Conservation (phyloP, 2,113 vertebrate species). For the Donacobius atricapilla region DNA sequence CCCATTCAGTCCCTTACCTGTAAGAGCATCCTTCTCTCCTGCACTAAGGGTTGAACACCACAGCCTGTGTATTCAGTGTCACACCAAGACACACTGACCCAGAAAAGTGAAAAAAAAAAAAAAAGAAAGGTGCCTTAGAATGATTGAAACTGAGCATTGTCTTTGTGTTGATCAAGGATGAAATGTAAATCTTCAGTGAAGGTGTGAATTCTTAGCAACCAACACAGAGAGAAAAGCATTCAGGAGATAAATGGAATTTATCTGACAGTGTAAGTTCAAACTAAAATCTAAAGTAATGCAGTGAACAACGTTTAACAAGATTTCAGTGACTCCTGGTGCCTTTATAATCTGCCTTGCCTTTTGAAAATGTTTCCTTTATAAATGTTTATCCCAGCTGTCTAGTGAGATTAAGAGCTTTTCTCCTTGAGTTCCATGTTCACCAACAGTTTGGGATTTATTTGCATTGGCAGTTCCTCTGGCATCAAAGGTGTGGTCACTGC, state of each 20-base stretch:
- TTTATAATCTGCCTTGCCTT: constrained; percentile 69
- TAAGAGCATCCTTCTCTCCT: neutral
- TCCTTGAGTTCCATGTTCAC: constrained; percentile 18
- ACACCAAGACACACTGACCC: neutral
- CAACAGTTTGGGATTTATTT: neutral
- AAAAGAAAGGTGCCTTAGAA: neutral
- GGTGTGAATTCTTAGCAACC: constrained; percentile 67
- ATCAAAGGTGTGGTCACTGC: constrained; percentile 27
- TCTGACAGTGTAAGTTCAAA: constrained; percentile 67
- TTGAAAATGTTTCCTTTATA: constrained; percentile 68
- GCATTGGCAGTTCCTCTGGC: constrained; percentile 11
- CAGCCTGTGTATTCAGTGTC: neutral
- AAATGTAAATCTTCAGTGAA: constrained; percentile 67
- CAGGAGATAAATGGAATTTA: constrained; percentile 71
- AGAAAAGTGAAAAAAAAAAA: neutral
- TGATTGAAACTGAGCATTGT: constrained; percentile 51
- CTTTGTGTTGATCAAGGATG: constrained; percentile 52
- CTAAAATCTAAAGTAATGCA: constrained; percentile 67
- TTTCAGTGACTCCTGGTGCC: constrained; percentile 67
- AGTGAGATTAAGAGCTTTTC: constrained; percentile 69
- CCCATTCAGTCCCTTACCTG: neutral
- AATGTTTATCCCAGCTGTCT: constrained; percentile 68
- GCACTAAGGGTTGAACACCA: neutral
- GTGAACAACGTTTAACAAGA: constrained; percentile 70
- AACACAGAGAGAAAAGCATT: constrained; percentile 49